These are phyloP conservation scores for Nipponia nippon DNA, from an alignment of 2,113 vertebrate genomes.

Conservation along the genomic window DNA sequence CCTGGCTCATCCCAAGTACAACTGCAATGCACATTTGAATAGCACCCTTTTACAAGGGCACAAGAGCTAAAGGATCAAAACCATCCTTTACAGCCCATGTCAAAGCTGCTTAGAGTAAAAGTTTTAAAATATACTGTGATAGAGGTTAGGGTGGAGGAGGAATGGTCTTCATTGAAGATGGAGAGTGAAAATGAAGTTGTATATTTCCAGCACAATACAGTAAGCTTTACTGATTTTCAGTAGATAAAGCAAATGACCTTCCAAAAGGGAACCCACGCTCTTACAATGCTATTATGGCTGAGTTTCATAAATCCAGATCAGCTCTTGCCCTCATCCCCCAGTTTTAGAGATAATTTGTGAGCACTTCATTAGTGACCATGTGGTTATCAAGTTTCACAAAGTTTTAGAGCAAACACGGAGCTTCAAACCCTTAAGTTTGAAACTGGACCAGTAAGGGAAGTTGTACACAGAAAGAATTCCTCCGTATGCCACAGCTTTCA, in stretches of 20 bases:
- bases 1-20: background rate
- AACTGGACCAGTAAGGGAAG: background rate
- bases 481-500: background rate
- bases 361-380: background rate
- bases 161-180: background rate
- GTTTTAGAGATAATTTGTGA: background rate
- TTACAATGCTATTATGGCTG: rapidly evolving
- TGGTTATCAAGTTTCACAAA: background rate
- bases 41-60: background rate
- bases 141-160: background rate
- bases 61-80: background rate
- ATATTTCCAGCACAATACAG: background rate
- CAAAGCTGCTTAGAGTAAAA: background rate
- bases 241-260: background rate
- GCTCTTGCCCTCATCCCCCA: background rate
- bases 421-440: background rate
- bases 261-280: background rate
- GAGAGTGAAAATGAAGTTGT: background rate
- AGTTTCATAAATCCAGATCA: background rate
- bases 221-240: background rate
- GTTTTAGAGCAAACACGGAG: background rate
- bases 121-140: background rate
- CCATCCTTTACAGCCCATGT: background rate
- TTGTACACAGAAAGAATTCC: background rate
- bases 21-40: background rate